Evolutionary conservation across 1,140 invertebrate genomes (phyloP), one percentile per base, ranked within the genome.

Genomic region (Stenopsyche tienmushanensis): DNA sequence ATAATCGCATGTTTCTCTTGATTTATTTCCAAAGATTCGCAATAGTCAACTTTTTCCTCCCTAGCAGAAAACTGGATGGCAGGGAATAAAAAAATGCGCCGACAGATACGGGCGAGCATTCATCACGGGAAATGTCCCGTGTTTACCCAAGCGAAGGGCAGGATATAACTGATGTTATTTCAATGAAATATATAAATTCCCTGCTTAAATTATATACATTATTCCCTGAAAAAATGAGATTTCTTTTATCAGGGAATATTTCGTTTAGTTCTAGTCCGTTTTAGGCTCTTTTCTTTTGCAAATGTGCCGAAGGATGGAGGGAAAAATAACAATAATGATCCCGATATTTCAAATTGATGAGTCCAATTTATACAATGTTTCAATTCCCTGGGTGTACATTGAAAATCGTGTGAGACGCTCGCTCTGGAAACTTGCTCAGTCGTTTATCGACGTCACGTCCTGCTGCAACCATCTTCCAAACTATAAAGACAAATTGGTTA

Each of bases 321-420:
- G 29, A 44, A 45, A n/a, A 44, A 60, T 21, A 60, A 60, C 42
- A 60, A 47, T 60, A 47, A 60, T 47, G 57, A 60, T 18, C 17
- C 42, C 41, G 21, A 60, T 60, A 60, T 47, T 60, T 60, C 57
- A 60, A 60, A 60, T 47, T 60, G 57, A 60, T 60, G 57, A 29
- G 42, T 60, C 47, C 57, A 60, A 60, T 60, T 60, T 60, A 60
- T 60, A 42, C 23, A 60, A 60, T 60, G 57, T 60, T 47, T 44
- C 57, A 15, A 10, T 60, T 34, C 41, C 41, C 13, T 15, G 26
- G 42, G 39, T 47, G 29, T 44, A 26, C 23, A 45, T 60, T 47
- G 57, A 60, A 47, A 60, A 47, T 47, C 57, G 42, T 47, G 42
- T 21, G 44, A 60, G 57, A n/a, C 21, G 23, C 21, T 34, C 29